Evolutionary conservation across 2,888 invertebrate species (phyloP).

Genomic region (Neoascia interrupta): DNA sequence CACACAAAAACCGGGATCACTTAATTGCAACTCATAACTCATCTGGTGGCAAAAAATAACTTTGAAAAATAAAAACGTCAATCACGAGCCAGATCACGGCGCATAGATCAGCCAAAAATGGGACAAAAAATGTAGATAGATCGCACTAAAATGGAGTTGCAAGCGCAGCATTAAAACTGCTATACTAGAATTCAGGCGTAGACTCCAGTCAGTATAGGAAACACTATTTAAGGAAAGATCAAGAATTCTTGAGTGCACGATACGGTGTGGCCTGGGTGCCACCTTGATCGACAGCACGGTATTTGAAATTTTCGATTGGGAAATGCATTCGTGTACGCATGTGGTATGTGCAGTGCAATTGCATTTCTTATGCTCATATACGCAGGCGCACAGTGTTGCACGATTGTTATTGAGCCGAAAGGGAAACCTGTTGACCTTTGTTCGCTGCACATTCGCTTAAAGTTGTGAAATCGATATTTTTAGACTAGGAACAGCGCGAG

Average conservation of each 20-base stretch:
- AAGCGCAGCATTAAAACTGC: conserved; percentile 18
- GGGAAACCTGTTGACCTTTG: conserved; percentile 65
- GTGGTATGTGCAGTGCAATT: conserved; percentile 27
- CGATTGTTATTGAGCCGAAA: conserved; percentile 21
- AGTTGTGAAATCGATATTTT: conserved; percentile 36
- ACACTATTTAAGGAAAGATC: conserved; percentile 58
- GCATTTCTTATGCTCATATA: conserved; percentile 21
- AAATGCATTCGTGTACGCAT: conserved; percentile 55
- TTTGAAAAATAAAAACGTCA: conserved; percentile 47
- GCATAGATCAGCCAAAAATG: conserved; percentile 51
- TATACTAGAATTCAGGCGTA: conserved; percentile 1
- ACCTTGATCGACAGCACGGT: conserved; percentile 58
- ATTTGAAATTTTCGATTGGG: conserved; percentile 39
- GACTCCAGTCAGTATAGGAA: conserved; percentile 19
- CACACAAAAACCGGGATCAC: not conserved
- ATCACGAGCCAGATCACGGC: conserved; percentile 39
- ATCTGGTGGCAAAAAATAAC: conserved; percentile 23
- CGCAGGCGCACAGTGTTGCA: not conserved
- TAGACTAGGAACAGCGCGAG: too few relatives aligned
- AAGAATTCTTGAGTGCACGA: conserved; percentile 49
- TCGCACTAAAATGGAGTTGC: conserved; percentile 45
- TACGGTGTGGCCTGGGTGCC: conserved; percentile 35
- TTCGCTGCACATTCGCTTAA: conserved; percentile 6
- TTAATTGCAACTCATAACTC: conserved; percentile 40
- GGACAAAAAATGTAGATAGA: conserved; percentile 63